Evolutionary conservation across 92 coral and sea anemone species (phyloP).

Genomic region (Epizoanthus rinbou): DNA sequence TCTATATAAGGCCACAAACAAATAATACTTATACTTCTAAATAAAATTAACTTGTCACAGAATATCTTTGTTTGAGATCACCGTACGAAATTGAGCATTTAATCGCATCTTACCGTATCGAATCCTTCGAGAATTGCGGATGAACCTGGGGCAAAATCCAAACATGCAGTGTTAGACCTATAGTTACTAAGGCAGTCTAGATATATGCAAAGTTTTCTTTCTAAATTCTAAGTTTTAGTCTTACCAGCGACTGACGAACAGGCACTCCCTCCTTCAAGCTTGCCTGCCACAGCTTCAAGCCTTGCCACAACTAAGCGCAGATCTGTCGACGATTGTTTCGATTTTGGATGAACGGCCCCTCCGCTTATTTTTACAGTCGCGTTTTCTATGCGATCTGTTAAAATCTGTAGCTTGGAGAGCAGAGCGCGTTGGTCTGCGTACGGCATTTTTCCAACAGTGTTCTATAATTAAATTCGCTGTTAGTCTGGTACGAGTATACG

Average conservation of each 20-base stretch:
- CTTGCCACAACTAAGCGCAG: conserved; percentile 48
- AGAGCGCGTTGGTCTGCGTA: conserved; percentile 42
- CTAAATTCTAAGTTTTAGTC: not conserved
- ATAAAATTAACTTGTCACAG: conserved; percentile 6
- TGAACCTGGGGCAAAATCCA: conserved; percentile 18
- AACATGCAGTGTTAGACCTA: not conserved
- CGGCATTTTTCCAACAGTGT: conserved; percentile 14
- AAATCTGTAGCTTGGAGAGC: conserved; percentile 26
- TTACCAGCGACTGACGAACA: conserved; percentile 4
- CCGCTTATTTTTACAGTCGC: conserved; percentile 36
- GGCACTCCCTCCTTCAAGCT: conserved; percentile 52
- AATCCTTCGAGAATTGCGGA: conserved; percentile 27
- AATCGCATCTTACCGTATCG: conserved; percentile 17
- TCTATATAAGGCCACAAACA: not conserved
- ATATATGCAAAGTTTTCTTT: not conserved
- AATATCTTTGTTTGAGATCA: not conserved
- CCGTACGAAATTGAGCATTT: no score
- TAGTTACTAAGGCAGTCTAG: no score
- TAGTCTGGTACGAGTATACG: not conserved
- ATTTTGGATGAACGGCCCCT: conserved; percentile 26
- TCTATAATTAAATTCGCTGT: not conserved
- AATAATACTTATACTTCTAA: not conserved
- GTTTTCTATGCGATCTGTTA: conserved; percentile 40
- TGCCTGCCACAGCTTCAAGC: conserved; percentile 53
- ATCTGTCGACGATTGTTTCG: conserved; percentile 40